Evolutionary conservation across 2,797 vertebrate genomes (phyloP).

Genomic region (Labroides dimidiatus): DNA sequence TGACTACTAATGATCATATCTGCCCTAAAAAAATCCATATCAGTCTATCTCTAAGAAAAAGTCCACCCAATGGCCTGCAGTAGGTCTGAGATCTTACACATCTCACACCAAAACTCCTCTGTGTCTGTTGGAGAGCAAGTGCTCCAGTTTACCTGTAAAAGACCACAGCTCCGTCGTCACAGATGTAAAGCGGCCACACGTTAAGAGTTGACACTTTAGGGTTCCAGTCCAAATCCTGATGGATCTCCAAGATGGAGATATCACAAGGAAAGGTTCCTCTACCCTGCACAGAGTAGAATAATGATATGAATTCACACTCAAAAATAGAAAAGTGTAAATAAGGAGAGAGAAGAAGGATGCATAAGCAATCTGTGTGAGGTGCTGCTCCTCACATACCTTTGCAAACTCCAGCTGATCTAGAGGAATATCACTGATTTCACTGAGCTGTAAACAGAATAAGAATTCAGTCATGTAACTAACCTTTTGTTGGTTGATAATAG

Average conservation of each 20-base stretch:
- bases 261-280: slow-evolving; percentile 99
- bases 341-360: not conserved
- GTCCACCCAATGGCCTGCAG: too few species aligned
- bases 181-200: slow-evolving; percentile 99
- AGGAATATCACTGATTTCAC: slow-evolving; percentile 91
- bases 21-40: too few species aligned
- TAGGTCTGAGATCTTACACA: not conserved
- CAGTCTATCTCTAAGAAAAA: too few species aligned
- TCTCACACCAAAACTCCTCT: not conserved
- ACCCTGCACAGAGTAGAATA: slow-evolving; percentile 83
- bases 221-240: slow-evolving; percentile 99
- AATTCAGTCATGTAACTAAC: not conserved
- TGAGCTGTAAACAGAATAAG: slow-evolving; percentile 84
- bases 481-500: not conserved
- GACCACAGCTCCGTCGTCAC: slow-evolving; percentile 98
- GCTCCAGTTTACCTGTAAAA: slow-evolving; percentile 92
- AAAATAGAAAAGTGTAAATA: not conserved
- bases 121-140: not conserved
- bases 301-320: not conserved
- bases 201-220: slow-evolving; percentile 98
- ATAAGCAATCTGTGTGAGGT: not conserved
- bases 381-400: slow-evolving; percentile 85
- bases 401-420: slow-evolving; percentile 97
- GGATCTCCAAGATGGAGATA: slow-evolving; percentile 98
- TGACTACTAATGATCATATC: too few species aligned